Base-by-base conservation (phyloP, 2,888 invertebrate genomes). In the Odontocerum albicorne region DNA sequence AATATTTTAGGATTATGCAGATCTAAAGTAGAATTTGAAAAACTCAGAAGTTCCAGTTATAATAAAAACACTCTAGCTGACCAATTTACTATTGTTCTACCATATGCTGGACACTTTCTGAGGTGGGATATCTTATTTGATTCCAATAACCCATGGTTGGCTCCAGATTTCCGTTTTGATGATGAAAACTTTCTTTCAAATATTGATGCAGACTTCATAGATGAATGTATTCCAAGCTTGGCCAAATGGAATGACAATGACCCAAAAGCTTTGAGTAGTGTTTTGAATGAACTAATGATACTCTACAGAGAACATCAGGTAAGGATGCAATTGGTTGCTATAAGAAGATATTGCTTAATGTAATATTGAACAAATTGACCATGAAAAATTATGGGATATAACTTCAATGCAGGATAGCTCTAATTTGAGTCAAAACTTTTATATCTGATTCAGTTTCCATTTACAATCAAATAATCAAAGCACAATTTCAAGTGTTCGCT, bases 131-230 rank as follows among this genome's bases (percentile, higher is more conserved):
- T 89, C 10, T 72, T 87, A 55, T 89, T 90, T 70, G 84, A 87
- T 66, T 71, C 75, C 0, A 70, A 75, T 12, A 71, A 74, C 42
- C 84, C 85, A 4, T 82, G 84, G 69, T 82, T 84, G 65, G 84
- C 88, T 3, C 88, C 90, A 1, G 89, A 90, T 67, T 88, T 90
- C 66, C 77, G 85, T 64, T 88, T 89, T 69, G 81, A 86, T 62
- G 86, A 88, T 67, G 81, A 83, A 33, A 75, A 72, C 43, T 89
- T 90, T 68, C 69, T 84, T 19, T 76, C 72, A 49, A 82, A 81
- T 66, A 73, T 83, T 38, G 80, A 84, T 65, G 70, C 79, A 49
- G 71, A 81, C 47, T 71, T 72, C 49, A 70, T 86, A 22, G 72
- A 73, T 49, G 68, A 72, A 45, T 68, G 77, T 64, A 66, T 86